Percentiles rank a stretch among this genome's conserved stretches.
phyloP scores from a whole-genome alignment of 1,140 invertebrate species.

The Psilanteris sp. region DNA sequence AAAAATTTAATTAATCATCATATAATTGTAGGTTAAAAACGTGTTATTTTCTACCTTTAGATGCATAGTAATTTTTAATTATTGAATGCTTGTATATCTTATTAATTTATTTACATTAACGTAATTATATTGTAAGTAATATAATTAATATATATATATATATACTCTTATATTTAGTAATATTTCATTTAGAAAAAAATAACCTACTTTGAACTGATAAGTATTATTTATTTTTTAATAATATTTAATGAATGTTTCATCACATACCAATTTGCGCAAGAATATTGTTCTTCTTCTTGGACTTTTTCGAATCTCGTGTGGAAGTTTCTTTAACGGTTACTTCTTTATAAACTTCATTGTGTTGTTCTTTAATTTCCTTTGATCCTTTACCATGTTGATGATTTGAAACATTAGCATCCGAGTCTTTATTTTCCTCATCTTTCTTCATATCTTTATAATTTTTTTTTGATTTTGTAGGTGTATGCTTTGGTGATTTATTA shows the following conservation, averaged over 20 bases:
- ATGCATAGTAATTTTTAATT: too few relatives aligned
- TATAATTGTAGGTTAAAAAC: too few relatives aligned
- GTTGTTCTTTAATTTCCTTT: slow-evolving; percentile 38
- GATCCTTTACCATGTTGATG: slow-evolving; percentile 41
- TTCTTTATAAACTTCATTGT: slow-evolving; percentile 53
- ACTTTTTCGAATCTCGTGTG: slow-evolving; percentile 80
- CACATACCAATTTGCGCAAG: slow-evolving; percentile 79
- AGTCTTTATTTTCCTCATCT: slow-evolving; percentile 69
- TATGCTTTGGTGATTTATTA: slow-evolving; percentile 75
- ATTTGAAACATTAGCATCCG: slow-evolving; percentile 16
- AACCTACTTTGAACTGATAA: too few relatives aligned
- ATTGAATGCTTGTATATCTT: too few relatives aligned
- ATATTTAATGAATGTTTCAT: neutral
- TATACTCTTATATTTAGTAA: too few relatives aligned
- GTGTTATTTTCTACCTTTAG: too few relatives aligned
- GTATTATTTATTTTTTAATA: too few relatives aligned
- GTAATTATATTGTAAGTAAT: too few relatives aligned
- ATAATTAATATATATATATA: too few relatives aligned
- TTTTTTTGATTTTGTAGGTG: slow-evolving; percentile 74
- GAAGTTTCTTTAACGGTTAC: slow-evolving; percentile 73
- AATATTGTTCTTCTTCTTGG: slow-evolving; percentile 80
- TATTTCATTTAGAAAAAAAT: too few relatives aligned
- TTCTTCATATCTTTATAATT: slow-evolving; percentile 72
- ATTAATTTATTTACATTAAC: too few relatives aligned
- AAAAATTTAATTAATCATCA: too few relatives aligned